Evolutionary conservation across 2,888 invertebrate genomes (phyloP).

Genomic region (Bhutanitis thaidina): DNA sequence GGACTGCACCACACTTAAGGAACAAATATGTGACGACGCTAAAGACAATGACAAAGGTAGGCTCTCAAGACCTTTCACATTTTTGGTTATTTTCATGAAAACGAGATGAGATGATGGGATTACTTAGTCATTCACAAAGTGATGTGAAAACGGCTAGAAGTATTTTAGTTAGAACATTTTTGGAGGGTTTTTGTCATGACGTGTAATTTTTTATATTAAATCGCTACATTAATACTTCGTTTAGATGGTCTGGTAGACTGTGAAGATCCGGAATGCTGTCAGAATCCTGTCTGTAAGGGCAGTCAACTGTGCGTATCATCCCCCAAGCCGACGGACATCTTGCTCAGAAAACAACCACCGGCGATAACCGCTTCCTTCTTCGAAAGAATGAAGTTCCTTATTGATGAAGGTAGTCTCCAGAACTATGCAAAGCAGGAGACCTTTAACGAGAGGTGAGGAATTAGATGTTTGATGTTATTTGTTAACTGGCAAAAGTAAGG

Average conservation of each 20-base stretch:
- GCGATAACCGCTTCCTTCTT: constrained; percentile 98
- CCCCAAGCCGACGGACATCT: constrained; percentile 96
- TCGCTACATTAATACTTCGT: neutral
- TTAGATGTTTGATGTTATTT: constrained; percentile 57
- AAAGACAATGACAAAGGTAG: constrained; percentile 98
- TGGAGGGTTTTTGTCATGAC: too few species aligned
- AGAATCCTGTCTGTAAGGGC: constrained; percentile 88
- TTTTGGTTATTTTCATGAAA: too few species aligned
- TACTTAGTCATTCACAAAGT: too few species aligned
- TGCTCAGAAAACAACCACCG: constrained; percentile 96
- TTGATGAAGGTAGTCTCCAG: constrained; percentile 98
- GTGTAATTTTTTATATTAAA: neutral
- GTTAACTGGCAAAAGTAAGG: constrained; percentile 30
- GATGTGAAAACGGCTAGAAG: too few species aligned
- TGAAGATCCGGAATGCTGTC: constrained; percentile 98
- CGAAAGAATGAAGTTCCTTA: constrained; percentile 98
- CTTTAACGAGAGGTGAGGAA: constrained; percentile 96
- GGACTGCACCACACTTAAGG: constrained; percentile 95
- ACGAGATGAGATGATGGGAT: too few species aligned
- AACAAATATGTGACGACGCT: constrained; percentile 95
- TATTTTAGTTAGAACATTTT: too few species aligned
- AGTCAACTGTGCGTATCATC: constrained; percentile 96
- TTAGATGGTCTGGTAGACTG: constrained; percentile 98
- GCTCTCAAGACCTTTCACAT: too few species aligned
- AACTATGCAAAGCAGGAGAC: constrained; percentile 97